Evolutionary conservation across 2,797 vertebrate species (phyloP).

Genomic region (Avahi laniger): DNA sequence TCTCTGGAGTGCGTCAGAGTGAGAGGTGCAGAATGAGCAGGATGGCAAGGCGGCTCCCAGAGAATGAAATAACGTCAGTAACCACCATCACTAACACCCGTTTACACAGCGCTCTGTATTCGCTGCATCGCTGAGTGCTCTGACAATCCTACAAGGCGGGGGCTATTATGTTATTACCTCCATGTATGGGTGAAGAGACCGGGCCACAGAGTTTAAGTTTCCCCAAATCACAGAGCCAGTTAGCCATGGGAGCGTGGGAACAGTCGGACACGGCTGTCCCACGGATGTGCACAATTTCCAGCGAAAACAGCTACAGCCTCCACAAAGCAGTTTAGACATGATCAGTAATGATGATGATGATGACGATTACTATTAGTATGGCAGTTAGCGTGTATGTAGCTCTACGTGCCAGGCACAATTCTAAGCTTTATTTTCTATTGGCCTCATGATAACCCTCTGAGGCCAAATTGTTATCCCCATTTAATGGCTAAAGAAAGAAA

Average conservation of each 20-base stretch:
- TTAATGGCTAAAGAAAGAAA: background rate
- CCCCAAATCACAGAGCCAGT: background rate
- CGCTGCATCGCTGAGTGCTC: rapidly evolving
- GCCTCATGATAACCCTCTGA: background rate
- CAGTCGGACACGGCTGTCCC: rapidly evolving
- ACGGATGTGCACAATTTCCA: background rate
- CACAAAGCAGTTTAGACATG: too few relatives aligned
- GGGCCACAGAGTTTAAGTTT: background rate
- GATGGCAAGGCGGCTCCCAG: too few relatives aligned
- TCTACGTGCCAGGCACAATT: background rate
- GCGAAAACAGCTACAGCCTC: background rate
- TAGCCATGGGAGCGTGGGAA: background rate
- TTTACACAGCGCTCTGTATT: rapidly evolving
- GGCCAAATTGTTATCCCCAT: background rate
- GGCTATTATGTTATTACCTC: background rate
- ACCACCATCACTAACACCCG: rapidly evolving
- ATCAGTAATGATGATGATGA: too few relatives aligned
- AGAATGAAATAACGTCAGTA: rapidly evolving
- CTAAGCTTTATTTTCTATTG: background rate
- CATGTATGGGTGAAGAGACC: background rate
- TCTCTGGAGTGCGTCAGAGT: rapidly evolving
- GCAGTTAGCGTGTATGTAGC: rapidly evolving
- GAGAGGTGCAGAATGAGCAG: rapidly evolving
- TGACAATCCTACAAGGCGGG: background rate
- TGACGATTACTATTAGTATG: background rate